Evolutionary conservation across 2,113 vertebrate genomes (phyloP).

Genomic region (Ivindomyrus marchei): DNA sequence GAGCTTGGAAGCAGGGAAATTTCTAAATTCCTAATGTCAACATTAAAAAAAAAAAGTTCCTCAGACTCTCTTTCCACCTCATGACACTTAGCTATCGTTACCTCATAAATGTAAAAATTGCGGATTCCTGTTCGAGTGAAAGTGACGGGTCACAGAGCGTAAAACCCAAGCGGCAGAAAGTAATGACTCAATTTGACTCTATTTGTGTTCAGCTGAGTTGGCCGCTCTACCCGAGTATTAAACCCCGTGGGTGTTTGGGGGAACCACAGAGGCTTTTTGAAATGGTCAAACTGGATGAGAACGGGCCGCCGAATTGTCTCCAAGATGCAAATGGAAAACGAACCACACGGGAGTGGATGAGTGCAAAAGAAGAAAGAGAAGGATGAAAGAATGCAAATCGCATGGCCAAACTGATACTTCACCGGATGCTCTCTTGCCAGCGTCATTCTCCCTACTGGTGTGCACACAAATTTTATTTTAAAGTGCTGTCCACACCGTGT

Average conservation of each 20-base stretch:
- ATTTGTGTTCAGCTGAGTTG: background rate
- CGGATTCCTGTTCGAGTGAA: background rate
- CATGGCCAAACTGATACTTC: constrained; percentile 51
- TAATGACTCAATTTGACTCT: background rate
- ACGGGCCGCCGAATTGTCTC: background rate
- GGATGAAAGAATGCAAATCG: constrained; percentile 59
- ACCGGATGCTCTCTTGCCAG: constrained; percentile 34
- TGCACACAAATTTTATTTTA: background rate
- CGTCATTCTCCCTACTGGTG: constrained; percentile 20
- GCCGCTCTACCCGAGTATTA: background rate
- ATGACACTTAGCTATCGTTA: background rate
- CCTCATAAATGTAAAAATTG: background rate
- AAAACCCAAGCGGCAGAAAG: background rate
- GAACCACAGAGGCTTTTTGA: background rate
- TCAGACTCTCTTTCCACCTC: background rate
- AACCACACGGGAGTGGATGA: constrained; percentile 38
- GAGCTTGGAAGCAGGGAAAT: background rate
- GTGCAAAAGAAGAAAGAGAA: constrained; percentile 39
- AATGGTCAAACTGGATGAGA: background rate
- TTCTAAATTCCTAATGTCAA: background rate
- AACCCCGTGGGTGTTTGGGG: background rate
- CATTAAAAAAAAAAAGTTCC: background rate
- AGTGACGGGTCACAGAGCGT: background rate
- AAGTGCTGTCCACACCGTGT: background rate
- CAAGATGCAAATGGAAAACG: constrained; percentile 48